phyloP scores from a whole-genome alignment of 2,797 vertebrate genomes.

The Argya squamiceps region DNA sequence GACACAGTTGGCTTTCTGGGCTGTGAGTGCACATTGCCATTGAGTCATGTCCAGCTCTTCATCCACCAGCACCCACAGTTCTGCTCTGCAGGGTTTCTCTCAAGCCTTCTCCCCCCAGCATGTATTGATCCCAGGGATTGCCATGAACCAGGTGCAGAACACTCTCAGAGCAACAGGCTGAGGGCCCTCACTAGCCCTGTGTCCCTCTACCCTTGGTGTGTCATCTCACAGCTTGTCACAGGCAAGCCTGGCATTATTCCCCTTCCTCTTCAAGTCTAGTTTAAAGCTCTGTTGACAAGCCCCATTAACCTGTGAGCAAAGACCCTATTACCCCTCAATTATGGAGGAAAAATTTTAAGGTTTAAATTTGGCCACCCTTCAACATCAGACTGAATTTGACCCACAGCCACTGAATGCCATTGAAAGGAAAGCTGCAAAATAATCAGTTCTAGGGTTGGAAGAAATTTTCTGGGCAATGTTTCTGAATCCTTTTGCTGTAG shows the following conservation, averaged over 20 bases:
- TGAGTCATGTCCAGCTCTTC: accelerated
- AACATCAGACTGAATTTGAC: background rate
- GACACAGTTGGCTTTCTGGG: accelerated
- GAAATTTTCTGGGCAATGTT: background rate
- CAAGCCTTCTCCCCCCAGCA: background rate
- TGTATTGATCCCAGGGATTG: background rate
- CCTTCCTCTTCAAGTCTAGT: background rate
- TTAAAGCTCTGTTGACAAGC: background rate
- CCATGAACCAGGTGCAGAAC: background rate
- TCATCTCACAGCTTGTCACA: background rate
- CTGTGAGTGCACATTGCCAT: background rate
- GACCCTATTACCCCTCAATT: background rate
- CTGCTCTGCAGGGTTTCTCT: background rate
- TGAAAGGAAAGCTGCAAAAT: background rate
- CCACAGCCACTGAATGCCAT: background rate
- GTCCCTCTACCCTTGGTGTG: background rate
- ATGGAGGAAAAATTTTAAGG: accelerated
- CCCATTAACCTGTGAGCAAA: background rate
- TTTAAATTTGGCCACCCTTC: background rate
- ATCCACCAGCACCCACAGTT: too few relatives aligned
- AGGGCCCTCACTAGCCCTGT: background rate
- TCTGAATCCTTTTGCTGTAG: background rate
- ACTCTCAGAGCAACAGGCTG: background rate
- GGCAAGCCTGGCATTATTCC: background rate
- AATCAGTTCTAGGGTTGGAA: background rate